phyloP scores from a whole-genome alignment of 2,797 vertebrate species.

The Tokudaia muenninki region DNA sequence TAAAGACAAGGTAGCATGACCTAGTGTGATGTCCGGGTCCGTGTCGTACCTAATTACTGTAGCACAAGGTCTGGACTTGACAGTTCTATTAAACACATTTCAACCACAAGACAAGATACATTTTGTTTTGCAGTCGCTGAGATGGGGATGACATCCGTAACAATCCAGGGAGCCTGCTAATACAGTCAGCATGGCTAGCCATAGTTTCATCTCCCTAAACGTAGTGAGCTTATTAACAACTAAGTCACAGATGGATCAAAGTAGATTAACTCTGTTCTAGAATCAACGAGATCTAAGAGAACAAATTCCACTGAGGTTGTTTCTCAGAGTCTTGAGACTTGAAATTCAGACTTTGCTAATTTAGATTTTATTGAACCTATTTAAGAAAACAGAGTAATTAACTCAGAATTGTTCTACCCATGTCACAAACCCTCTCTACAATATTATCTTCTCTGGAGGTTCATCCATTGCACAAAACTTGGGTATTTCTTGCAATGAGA shows the following conservation, averaged over 20 bases:
- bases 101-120: not conserved
- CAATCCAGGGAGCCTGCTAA: not conserved
- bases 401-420: slow-evolving; percentile 81
- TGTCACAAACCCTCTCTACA: slow-evolving; percentile 94
- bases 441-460: slow-evolving; percentile 88
- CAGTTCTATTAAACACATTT: not conserved
- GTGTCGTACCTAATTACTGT: not conserved
- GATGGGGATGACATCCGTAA: not conserved
- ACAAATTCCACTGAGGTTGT: not conserved
- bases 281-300: slow-evolving; percentile 96
- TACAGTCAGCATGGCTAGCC: slow-evolving; percentile 92
- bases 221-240: too few relatives aligned
- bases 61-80: not conserved
- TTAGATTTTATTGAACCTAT: not conserved
- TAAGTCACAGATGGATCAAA: too few relatives aligned
- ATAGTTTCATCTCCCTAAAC: slow-evolving; percentile 91
- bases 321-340: not conserved
- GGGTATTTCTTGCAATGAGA: slow-evolving; percentile 95
- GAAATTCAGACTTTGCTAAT: not conserved
- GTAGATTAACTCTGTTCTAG: slow-evolving; percentile 79
- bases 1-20: not conserved
- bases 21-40: not conserved
- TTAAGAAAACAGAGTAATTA: not conserved
- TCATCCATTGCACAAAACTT: slow-evolving; percentile 94
- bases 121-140: not conserved